Base-by-base conservation (phyloP, 2,797 vertebrate genomes). In the Spondyliosoma cantharus region DNA sequence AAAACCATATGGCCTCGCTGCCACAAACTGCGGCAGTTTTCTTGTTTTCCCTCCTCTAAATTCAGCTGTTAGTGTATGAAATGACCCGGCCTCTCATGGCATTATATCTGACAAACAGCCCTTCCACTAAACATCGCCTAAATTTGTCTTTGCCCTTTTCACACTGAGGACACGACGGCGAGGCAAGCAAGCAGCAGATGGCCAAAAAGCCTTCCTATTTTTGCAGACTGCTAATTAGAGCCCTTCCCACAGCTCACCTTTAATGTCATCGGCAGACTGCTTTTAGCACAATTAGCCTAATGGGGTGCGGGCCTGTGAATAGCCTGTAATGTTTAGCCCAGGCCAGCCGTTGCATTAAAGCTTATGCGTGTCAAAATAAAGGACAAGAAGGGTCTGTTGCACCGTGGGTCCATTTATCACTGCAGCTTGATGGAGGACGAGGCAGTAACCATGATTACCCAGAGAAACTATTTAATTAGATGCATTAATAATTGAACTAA, bases 401-500 rank as follows among this genome's bases (percentile, higher is more conserved):
- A 52, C 49, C 1, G 20, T 15, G 1, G 54, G 64, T 94, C 94
- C 96, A 97, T 97, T 96, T 96, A 96, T 96, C 96, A 96, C 93
- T 92, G 91, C 94, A 92, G 95, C 96, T 37, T 90, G 94, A 94
- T 93, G 94, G 95, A 95, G 95, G 95, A 95, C 88, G 92, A 96
- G 96, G 94, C 95, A 94, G 71, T 94, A 96, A 94, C 96, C 96
- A 93, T 96, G 96, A 97, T 96, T 96, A 97, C 96, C 96, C 95
- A 96, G 95, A 96, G 96, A 97, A 96, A 95, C 96, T 96, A 97
- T 97, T 97, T 97, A 97, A 97, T 97, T 97, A 97, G 96, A 96
- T 96, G 96, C 97, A 97, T 97, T 98, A 96, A 97, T 98, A 97
- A 98, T 97, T 97, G 95, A 97, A 96, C 96, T 97, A 98, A 98